These are phyloP conservation scores for Neosilurus hyrtlii DNA, from an alignment of 2,797 vertebrate species.

Conservation along the genomic window DNA sequence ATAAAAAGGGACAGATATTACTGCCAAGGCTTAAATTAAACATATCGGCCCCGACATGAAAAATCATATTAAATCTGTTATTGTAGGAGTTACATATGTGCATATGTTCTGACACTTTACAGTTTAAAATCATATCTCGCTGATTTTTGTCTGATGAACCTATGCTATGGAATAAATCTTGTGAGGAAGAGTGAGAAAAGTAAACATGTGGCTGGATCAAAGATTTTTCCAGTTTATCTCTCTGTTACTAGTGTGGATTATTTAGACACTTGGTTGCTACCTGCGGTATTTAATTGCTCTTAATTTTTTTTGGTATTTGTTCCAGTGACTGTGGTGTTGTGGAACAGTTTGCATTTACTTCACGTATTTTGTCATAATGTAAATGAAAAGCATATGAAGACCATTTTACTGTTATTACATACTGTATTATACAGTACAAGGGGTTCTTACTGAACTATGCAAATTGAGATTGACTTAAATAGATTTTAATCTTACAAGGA, in stretches of 20 bases:
- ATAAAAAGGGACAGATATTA: constrained; percentile 19
- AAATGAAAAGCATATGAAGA: background rate
- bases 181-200: background rate
- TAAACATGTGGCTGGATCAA: constrained; percentile 19
- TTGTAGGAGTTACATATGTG: background rate
- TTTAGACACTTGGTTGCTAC: background rate
- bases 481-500: background rate
- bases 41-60: background rate
- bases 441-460: background rate
- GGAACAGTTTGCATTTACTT: background rate
- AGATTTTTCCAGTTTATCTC: background rate
- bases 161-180: background rate
- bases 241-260: background rate
- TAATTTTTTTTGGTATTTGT: background rate
- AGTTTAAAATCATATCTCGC: background rate
- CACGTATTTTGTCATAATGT: background rate
- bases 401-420: background rate
- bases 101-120: background rate
- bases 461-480: background rate
- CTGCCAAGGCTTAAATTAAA: constrained; percentile 15
- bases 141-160: constrained; percentile 9
- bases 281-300: background rate
- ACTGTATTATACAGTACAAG: too few species aligned
- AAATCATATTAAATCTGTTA: background rate
- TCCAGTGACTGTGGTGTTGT: background rate